phyloP scores from a whole-genome alignment of 92 coral and sea anemone species.

The Scolanthus callimorphus region DNA sequence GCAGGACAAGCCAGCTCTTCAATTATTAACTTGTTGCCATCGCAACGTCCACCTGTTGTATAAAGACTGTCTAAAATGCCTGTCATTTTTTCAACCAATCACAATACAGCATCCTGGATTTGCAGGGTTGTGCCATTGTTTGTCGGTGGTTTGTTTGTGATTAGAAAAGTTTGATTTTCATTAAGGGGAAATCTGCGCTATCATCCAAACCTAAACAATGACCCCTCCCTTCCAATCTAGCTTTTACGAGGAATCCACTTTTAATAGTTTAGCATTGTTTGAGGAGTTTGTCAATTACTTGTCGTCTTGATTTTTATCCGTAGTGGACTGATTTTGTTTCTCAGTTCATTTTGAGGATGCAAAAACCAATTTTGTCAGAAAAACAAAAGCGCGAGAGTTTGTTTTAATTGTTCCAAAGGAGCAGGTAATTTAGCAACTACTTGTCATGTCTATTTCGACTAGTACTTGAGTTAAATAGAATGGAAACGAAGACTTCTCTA shows the following conservation, averaged over 20 bases:
- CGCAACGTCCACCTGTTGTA: constrained; percentile 40
- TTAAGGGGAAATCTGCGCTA: not conserved
- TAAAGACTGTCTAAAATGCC: constrained; percentile 3
- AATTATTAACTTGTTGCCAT: constrained; percentile 21
- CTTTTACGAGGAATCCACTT: too few species aligned
- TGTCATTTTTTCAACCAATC: constrained; percentile 22
- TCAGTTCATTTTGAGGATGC: too few species aligned
- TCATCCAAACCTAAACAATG: not conserved
- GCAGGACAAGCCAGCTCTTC: not conserved
- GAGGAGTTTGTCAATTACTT: too few species aligned
- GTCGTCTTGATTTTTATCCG: not conserved
- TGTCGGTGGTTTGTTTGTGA: not conserved
- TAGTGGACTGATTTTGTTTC: too few species aligned
- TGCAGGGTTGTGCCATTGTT: not conserved
- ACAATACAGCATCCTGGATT: not conserved
- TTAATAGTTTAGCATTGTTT: too few species aligned
- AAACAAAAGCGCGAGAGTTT: too few species aligned
- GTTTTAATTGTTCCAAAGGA: not conserved
- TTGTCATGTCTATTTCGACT: too few species aligned
- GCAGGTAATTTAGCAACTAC: not conserved
- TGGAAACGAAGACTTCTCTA: too few species aligned
- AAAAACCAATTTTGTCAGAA: too few species aligned
- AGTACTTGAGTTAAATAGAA: too few species aligned
- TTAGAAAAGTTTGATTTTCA: constrained; percentile 2
- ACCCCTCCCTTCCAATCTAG: too few species aligned